These are phyloP conservation scores for Caenorhabditis zanzibari DNA, from an alignment of 2,888 invertebrate genomes.

Conservation along the genomic window DNA sequence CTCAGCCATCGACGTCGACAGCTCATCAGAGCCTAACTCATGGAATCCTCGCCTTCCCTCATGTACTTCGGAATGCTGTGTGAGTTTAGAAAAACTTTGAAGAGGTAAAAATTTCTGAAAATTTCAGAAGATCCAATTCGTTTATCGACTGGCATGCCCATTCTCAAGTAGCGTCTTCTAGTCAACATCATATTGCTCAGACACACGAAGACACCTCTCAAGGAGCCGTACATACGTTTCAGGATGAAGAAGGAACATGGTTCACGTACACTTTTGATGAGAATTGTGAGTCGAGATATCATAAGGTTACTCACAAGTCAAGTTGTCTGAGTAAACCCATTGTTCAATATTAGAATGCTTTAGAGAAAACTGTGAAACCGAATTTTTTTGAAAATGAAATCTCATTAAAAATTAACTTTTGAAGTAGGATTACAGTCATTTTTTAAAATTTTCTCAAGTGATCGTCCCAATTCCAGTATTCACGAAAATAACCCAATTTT, in stretches of 20 bases:
- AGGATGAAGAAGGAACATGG: conserved; percentile 87
- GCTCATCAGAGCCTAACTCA: conserved; percentile 17
- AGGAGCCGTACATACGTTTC: conserved; percentile 87
- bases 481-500: too few relatives aligned
- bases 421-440: too few relatives aligned
- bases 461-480: too few relatives aligned
- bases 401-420: too few relatives aligned
- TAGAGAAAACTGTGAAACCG: too few relatives aligned
- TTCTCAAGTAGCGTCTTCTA: conserved; percentile 39
- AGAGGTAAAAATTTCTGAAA: too few relatives aligned
- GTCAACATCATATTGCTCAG: conserved; percentile 66
- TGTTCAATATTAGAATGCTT: too few relatives aligned
- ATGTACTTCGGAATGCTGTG: conserved; percentile 57
- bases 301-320: too few relatives aligned
- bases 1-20: conserved; percentile 18
- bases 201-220: conserved; percentile 90
- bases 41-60: conserved; percentile 56
- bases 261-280: conserved; percentile 92
- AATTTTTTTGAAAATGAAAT: too few relatives aligned
- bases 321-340: too few relatives aligned
- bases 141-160: conserved; percentile 66
- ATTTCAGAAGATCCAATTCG: conserved; percentile 52
- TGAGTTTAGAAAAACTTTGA: too few relatives aligned
- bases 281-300: conserved; percentile 86
- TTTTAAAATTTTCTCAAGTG: too few relatives aligned